These are phyloP conservation scores for Lophochroa leadbeateri DNA, from an alignment of 2,113 vertebrate species.

Conservation along the genomic window DNA sequence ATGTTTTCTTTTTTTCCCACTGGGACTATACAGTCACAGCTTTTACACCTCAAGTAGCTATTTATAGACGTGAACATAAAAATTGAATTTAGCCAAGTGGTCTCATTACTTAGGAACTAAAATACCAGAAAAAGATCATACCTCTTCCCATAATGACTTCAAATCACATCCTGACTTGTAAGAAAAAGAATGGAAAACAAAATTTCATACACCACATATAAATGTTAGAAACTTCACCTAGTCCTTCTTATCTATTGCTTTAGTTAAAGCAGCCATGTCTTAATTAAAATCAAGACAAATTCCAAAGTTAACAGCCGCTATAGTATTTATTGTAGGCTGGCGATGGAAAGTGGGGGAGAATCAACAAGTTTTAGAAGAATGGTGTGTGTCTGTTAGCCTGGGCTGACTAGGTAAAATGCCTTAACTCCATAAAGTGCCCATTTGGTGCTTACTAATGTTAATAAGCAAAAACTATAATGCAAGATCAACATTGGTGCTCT, in stretches of 20 bases:
- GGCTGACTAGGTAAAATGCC: not conserved
- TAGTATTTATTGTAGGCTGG: not conserved
- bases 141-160: not conserved
- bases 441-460: not conserved
- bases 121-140: not conserved
- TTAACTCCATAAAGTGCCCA: not conserved
- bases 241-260: not conserved
- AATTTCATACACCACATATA: not conserved
- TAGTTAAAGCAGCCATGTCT: not conserved
- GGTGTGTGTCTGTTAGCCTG: not conserved
- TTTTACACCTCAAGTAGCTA: not conserved
- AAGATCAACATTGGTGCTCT: not conserved
- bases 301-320: not conserved
- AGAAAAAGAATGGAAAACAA: not conserved
- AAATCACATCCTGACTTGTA: not conserved
- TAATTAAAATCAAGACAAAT: not conserved
- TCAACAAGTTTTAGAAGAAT: not conserved
- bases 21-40: not conserved
- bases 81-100: not conserved
- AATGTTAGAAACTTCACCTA: not conserved
- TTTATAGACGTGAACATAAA: slow-evolving; percentile 6
- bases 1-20: not conserved
- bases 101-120: not conserved
- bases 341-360: not conserved
- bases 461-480: not conserved